phyloP scores from a whole-genome alignment of 2,888 invertebrate species.

The Pachycephus smyrnensis region DNA sequence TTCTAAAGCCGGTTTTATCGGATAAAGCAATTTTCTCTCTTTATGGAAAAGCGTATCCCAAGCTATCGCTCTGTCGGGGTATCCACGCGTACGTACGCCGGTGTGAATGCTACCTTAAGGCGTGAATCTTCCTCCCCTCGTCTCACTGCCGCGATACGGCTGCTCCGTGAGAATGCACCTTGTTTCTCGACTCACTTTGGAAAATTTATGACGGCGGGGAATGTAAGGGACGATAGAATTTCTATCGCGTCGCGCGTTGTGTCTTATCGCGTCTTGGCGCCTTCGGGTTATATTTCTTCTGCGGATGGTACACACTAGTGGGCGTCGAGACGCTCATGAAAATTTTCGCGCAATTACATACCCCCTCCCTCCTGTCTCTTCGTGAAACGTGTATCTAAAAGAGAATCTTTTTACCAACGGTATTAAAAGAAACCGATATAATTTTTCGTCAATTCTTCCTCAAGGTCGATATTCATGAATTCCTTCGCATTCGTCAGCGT shows the following conservation, averaged over 20 bases:
- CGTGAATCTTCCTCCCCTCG: background rate
- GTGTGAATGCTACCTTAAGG: background rate
- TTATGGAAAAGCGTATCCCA: background rate
- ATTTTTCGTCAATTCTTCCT: background rate
- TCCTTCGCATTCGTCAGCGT: background rate
- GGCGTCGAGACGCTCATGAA: background rate
- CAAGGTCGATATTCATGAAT: background rate
- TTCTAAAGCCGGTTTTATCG: slow-evolving; percentile 4
- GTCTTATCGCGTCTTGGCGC: background rate
- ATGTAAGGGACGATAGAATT: background rate
- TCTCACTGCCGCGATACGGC: background rate
- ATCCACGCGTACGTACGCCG: background rate
- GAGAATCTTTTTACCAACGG: background rate
- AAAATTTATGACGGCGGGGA: background rate
- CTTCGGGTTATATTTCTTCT: background rate
- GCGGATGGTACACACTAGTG: background rate
- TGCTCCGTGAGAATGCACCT: background rate
- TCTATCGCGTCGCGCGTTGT: background rate
- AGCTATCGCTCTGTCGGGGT: background rate
- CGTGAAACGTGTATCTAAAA: background rate
- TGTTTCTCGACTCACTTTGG: background rate
- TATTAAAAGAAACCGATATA: background rate
- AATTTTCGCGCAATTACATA: background rate
- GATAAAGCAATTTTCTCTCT: background rate
- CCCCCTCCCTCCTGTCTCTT: background rate